These are phyloP conservation scores for Hydrozoanthus tunicans DNA, from an alignment of 64 coral and sea anemone species.

Conservation along the genomic window DNA sequence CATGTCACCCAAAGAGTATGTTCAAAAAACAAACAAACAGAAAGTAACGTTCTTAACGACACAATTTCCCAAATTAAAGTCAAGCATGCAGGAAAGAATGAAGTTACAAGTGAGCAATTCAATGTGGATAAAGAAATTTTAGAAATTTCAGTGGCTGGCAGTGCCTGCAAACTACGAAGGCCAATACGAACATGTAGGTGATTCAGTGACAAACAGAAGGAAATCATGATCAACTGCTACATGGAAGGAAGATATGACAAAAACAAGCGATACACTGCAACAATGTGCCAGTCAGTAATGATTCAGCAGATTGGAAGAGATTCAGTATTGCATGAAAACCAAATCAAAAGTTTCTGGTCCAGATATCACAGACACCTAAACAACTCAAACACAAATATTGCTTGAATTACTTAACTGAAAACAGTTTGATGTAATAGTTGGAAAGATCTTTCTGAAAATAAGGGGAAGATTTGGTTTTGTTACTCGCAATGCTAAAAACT, in stretches of 20 bases:
- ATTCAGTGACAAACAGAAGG: conserved; percentile 50
- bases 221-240: conserved; percentile 51
- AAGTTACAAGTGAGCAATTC: background rate
- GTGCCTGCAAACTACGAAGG: conserved; percentile 26
- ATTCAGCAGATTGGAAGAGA: conserved; percentile 23
- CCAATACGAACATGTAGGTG: background rate
- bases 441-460: background rate
- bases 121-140: conserved; percentile 25
- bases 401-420: background rate
- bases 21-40: background rate
- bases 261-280: conserved; percentile 47
- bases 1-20: background rate
- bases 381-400: background rate
- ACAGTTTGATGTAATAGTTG: background rate
- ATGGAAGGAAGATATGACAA: conserved; percentile 29
- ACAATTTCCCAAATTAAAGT: conserved; percentile 16
- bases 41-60: background rate
- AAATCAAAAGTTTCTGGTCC: conserved; percentile 62
- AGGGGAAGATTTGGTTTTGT: conserved; percentile 11
- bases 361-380: background rate
- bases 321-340: conserved; percentile 20
- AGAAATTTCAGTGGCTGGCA: conserved; percentile 18
- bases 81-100: conserved; percentile 33
- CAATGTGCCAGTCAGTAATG: conserved; percentile 56
- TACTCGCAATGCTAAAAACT: background rate